phyloP scores from a whole-genome alignment of 2,888 invertebrate species.

The Scotopteryx bipunctaria region DNA sequence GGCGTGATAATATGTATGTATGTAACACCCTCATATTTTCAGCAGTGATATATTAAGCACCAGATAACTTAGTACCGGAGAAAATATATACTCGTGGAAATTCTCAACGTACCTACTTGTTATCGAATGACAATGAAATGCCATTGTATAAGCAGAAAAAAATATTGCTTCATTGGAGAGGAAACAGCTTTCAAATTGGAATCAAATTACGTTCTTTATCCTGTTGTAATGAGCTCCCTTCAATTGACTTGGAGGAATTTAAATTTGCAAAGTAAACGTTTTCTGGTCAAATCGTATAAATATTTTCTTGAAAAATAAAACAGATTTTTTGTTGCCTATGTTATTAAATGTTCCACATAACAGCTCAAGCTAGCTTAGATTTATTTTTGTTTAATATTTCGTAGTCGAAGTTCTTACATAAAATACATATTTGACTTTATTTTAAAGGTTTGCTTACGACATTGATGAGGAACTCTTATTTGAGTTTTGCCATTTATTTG shows the following conservation, averaged over 20 bases:
- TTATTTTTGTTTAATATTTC: background rate
- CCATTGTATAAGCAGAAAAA: too few relatives aligned
- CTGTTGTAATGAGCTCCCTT: conserved; percentile 30
- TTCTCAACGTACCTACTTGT: background rate
- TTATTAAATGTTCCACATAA: background rate
- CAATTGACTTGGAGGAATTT: conserved; percentile 13
- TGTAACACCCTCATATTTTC: too few relatives aligned
- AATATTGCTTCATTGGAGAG: conserved; percentile 18
- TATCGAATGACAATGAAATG: conserved; percentile 18
- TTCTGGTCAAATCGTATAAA: conserved; percentile 5
- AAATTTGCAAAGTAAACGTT: conserved; percentile 22
- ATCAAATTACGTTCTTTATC: conserved; percentile 35
- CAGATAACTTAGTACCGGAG: too few relatives aligned
- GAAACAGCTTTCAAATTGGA: conserved; percentile 32
- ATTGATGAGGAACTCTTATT: background rate
- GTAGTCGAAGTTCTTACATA: background rate
- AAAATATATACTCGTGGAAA: too few relatives aligned
- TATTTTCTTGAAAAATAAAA: background rate
- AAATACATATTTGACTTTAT: conserved; percentile 6
- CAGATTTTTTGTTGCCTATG: conserved; percentile 1
- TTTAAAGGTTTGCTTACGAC: background rate
- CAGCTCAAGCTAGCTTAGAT: background rate
- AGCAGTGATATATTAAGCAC: too few relatives aligned
- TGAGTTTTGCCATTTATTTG: background rate
- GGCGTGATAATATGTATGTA: too few relatives aligned